phyloP scores from a whole-genome alignment of 2,888 invertebrate species.

The Hartigia nigra region DNA sequence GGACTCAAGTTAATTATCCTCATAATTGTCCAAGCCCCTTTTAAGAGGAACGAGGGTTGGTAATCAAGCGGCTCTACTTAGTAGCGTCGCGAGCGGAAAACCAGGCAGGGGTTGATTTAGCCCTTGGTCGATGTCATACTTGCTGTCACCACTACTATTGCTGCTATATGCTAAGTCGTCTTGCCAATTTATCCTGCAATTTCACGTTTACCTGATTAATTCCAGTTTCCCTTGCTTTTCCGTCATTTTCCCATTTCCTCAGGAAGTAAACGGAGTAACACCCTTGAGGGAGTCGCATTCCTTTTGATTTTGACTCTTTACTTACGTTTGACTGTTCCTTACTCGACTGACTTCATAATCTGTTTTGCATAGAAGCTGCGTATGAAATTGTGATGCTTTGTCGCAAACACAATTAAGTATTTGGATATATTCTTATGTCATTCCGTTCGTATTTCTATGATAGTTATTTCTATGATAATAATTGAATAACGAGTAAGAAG shows the following conservation, averaged over 20 bases:
- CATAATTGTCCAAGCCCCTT: background rate
- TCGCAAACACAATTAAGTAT: too few species aligned
- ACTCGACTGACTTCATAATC: background rate
- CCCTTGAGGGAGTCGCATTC: background rate
- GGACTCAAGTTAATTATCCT: background rate
- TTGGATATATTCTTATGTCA: too few species aligned
- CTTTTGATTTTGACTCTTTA: background rate
- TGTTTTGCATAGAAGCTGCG: background rate
- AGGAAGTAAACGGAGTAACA: too few species aligned
- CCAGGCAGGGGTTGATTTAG: background rate
- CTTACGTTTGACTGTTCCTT: background rate
- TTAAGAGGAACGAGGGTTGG: background rate
- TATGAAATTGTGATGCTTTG: too few species aligned
- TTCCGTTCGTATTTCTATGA: too few species aligned
- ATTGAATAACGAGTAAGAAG: too few species aligned
- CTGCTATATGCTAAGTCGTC: slow-evolving; percentile 10
- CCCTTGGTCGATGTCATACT: background rate
- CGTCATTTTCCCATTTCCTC: background rate
- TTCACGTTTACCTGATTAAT: slow-evolving; percentile 20
- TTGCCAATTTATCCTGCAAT: slow-evolving; percentile 23
- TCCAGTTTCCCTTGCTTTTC: background rate
- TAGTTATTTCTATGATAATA: too few species aligned
- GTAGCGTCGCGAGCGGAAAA: background rate
- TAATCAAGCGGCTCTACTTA: background rate
- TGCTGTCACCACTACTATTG: background rate